A percentile compares a stretch with the other conserved stretches of the same genome.
These are phyloP conservation scores for Pteromalus puparum DNA, from an alignment of 1,140 invertebrate genomes.

Conservation along the genomic window DNA sequence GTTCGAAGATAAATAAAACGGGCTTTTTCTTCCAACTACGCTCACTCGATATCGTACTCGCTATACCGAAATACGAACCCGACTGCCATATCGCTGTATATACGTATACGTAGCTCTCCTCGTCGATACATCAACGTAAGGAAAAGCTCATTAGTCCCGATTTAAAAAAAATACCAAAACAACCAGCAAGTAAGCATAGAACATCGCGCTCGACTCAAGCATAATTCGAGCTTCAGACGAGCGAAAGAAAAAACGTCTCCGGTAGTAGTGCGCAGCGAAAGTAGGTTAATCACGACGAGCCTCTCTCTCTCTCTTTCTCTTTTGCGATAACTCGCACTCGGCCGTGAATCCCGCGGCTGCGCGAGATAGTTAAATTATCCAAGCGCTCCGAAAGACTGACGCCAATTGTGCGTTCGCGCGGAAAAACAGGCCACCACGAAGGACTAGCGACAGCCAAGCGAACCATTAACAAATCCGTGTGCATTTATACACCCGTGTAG, in stretches of 20 bases:
- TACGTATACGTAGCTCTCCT: too few relatives aligned
- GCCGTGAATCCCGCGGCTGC: slow-evolving; percentile 19
- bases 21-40: not conserved
- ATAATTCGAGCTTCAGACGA: not conserved
- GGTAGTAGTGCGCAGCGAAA: slow-evolving; percentile 6
- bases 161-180: too few relatives aligned
- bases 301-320: too few relatives aligned
- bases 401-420: too few relatives aligned
- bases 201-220: not conserved
- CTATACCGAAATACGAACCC: too few relatives aligned
- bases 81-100: too few relatives aligned
- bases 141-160: too few relatives aligned
- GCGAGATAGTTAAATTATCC: slow-evolving; percentile 31
- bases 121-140: too few relatives aligned
- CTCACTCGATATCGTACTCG: too few relatives aligned
- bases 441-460: not conserved
- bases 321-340: slow-evolving; percentile 3
- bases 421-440: not conserved
- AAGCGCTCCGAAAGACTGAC: not conserved
- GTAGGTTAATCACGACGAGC: slow-evolving; percentile 38
- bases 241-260: slow-evolving; percentile 5
- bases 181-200: too few relatives aligned
- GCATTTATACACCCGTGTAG: not conserved
- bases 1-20: not conserved
- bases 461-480: not conserved